Evolutionary conservation across 2,797 vertebrate species (phyloP).

Genomic region (Macrochelys suwanniensis): DNA sequence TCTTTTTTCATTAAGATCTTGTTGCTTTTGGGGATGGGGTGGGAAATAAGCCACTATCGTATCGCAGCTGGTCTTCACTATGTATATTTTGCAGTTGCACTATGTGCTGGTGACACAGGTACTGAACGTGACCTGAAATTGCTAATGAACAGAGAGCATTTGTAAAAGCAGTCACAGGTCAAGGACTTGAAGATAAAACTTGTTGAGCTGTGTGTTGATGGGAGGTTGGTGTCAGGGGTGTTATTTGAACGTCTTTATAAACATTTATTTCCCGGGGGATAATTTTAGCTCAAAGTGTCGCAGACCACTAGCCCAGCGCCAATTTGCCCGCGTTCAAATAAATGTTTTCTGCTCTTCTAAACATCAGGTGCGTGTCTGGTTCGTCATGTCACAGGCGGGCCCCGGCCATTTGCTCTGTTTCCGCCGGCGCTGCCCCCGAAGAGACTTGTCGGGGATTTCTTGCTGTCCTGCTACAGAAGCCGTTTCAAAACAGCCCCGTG

Average conservation of each 20-base stretch:
- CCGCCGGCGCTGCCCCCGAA: not conserved
- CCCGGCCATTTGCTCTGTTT: not conserved
- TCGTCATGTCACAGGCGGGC: not conserved
- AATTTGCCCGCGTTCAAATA: slow-evolving; percentile 1
- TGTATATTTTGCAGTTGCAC: slow-evolving; percentile 81
- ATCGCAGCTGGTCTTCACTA: slow-evolving; percentile 66
- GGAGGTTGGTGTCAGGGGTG: slow-evolving; percentile 46
- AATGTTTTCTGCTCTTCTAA: slow-evolving; percentile 11
- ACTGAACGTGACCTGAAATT: slow-evolving; percentile 78
- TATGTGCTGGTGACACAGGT: slow-evolving; percentile 76
- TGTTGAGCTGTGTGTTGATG: slow-evolving; percentile 60
- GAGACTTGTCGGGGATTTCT: not conserved
- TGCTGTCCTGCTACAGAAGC: not conserved
- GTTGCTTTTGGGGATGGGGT: slow-evolving; percentile 48
- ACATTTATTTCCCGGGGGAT: slow-evolving; percentile 43
- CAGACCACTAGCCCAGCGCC: not conserved
- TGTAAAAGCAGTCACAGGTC: slow-evolving; percentile 83
- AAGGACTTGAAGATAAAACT: slow-evolving; percentile 82
- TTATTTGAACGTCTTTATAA: slow-evolving; percentile 35
- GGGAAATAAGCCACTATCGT: slow-evolving; percentile 31
- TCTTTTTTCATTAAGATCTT: slow-evolving; percentile 63
- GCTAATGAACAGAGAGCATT: slow-evolving; percentile 85
- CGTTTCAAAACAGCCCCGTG: not conserved
- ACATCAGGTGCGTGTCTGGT: not conserved
- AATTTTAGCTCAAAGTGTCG: slow-evolving; percentile 35